Percentiles rank a stretch among this genome's conserved stretches.
phyloP scores from a whole-genome alignment of 2,113 vertebrate genomes.

The Apaloderma vittatum region DNA sequence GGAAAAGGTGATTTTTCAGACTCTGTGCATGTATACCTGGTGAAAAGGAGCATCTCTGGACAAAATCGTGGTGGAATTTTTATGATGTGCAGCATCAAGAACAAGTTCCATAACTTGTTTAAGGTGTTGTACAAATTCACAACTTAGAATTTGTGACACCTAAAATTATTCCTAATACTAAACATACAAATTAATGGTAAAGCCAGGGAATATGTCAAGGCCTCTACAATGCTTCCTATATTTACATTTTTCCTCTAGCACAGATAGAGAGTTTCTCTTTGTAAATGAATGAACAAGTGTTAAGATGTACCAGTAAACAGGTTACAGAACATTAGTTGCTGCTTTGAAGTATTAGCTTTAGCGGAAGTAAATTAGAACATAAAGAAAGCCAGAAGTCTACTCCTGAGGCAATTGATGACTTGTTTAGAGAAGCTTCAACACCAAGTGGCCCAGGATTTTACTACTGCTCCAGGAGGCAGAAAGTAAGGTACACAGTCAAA shows the following conservation, averaged over 20 bases:
- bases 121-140: not conserved
- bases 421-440: not conserved
- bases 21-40: not conserved
- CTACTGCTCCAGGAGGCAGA: not conserved
- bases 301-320: slow-evolving; percentile 19
- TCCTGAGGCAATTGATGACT: slow-evolving; percentile 29
- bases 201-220: not conserved
- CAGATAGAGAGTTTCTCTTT: not conserved
- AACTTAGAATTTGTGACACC: not conserved
- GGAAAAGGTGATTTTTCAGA: not conserved
- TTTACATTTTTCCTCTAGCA: not conserved
- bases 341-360: slow-evolving; percentile 33
- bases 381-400: slow-evolving; percentile 27
- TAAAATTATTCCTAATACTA: not conserved
- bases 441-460: not conserved
- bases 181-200: not conserved
- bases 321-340: slow-evolving; percentile 45
- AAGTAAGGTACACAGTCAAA: not conserved
- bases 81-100: not conserved
- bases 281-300: slow-evolving; percentile 31
- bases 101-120: not conserved
- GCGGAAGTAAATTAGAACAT: slow-evolving; percentile 42
- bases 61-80: not conserved
- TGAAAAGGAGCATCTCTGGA: not conserved
- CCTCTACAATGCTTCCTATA: not conserved